Base-by-base conservation (phyloP, 2,888 invertebrate genomes). In the Phyllotreta cruciferae region DNA sequence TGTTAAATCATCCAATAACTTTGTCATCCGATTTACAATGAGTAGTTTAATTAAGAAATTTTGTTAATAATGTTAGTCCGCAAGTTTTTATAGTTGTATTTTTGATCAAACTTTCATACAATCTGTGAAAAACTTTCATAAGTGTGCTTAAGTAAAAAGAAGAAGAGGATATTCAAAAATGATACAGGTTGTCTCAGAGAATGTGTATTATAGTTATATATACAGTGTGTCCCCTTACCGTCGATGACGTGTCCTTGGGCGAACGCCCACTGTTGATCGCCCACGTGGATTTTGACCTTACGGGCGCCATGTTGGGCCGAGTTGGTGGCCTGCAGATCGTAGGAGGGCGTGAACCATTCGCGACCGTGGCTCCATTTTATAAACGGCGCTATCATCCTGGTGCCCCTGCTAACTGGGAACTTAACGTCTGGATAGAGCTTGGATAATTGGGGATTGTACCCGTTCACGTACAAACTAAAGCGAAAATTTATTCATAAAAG, bases 351-450 rank as follows among this genome's bases (percentile, higher is more conserved):
- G 71, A 87, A 83, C 90, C 91, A 92, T 64, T 90, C 87, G 64
- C 88, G 87, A 11, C 86, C 85, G 74, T 97, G 96, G 71, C 96
- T 92, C 96, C 96, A 97, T 68, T 87, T 87, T n/a, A 97, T 86
- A 1, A 91, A 82, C 3, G 94, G 90, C 0, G 93, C 86, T n/a
- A 77, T 75, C 75, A 75, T 76, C 24, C 72, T 71, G n/a, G 77
- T 77, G 5, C 75, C 76, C 47, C 90, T 85, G 0, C 94, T 90
- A 0, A 97, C 96, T 0, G 97, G 97, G 80, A 88, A 94, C 44
- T 86, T 75, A 0, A 94, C 83, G 34, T 84, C 79, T 0, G 94
- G 91, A 80, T 94, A 96, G 42, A 98, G 82, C 60, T 88, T 87
- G 0, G 90, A 85, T 3, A 95, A 79, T 65, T 90, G 86, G 0